phyloP scores from a whole-genome alignment of 1,140 invertebrate genomes.

The Gerris buenoi region DNA sequence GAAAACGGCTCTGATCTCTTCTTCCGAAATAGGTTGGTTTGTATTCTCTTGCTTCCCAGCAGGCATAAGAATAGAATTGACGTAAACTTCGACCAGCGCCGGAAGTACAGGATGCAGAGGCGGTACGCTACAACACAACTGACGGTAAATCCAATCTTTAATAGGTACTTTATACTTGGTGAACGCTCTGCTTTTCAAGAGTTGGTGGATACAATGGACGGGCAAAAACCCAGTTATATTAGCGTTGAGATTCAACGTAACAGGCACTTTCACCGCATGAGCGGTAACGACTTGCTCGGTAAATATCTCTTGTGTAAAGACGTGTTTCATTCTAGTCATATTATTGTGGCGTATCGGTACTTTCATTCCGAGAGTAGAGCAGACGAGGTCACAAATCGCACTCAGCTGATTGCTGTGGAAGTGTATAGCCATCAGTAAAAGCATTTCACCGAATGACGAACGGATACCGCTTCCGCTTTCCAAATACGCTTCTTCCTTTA shows the following conservation, averaged over 20 bases:
- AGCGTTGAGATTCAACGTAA: constrained; percentile 76
- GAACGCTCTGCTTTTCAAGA: constrained; percentile 86
- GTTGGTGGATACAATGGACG: constrained; percentile 92
- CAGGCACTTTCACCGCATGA: constrained; percentile 89
- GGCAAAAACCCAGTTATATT: constrained; percentile 84
- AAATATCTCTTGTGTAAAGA: constrained; percentile 94
- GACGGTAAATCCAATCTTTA: constrained; percentile 37
- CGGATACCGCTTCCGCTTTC: constrained; percentile 60
- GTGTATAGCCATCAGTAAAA: constrained; percentile 89
- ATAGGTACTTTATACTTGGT: constrained; percentile 66
- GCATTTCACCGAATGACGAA: constrained; percentile 88
- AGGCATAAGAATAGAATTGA: constrained; percentile 78
- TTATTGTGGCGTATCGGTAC: constrained; percentile 81
- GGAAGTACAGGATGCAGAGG: constrained; percentile 87
- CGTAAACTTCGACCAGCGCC: constrained; percentile 86
- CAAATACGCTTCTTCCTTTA: constrained; percentile 75
- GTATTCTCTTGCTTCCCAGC: constrained; percentile 51
- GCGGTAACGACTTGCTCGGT: constrained; percentile 92
- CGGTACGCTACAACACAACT: constrained; percentile 69
- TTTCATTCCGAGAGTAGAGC: constrained; percentile 88
- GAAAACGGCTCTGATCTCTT: constrained; percentile 77
- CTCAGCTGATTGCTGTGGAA: constrained; percentile 87
- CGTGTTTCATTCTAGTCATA: constrained; percentile 78
- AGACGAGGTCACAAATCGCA: constrained; percentile 84
- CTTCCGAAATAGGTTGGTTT: constrained; percentile 81